Percentiles rank a stretch among this genome's conserved stretches.
phyloP scores from a whole-genome alignment of 2,113 vertebrate genomes.

The Willisornis vidua region DNA sequence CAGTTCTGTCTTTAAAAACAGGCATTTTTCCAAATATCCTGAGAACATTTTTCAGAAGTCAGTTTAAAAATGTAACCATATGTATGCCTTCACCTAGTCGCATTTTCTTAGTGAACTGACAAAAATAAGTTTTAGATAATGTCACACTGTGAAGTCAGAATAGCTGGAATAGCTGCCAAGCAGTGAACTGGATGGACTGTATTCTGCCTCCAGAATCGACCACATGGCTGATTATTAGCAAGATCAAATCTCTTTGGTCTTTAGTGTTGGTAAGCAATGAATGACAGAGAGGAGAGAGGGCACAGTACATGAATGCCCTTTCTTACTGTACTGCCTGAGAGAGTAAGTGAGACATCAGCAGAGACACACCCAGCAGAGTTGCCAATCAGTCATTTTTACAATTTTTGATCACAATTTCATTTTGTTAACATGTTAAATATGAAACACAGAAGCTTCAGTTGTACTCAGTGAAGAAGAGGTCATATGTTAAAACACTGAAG shows the following conservation, averaged over 20 bases:
- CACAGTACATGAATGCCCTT: neutral
- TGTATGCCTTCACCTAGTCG: constrained; percentile 27
- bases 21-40: constrained; percentile 28
- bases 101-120: constrained; percentile 30
- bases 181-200: neutral
- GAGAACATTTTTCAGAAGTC: constrained; percentile 25
- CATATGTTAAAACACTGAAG: neutral
- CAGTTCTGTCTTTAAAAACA: constrained; percentile 1
- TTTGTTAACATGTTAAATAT: neutral
- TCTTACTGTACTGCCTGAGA: neutral
- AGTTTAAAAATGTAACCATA: constrained; percentile 32
- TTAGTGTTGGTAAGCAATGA: neutral
- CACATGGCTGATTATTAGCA: neutral
- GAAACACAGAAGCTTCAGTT: neutral
- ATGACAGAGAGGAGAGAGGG: neutral
- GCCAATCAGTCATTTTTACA: neutral
- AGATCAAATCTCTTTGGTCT: neutral
- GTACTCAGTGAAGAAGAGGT: neutral
- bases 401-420: neutral
- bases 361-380: neutral
- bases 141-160: neutral
- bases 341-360: neutral
- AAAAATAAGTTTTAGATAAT: constrained; percentile 39
- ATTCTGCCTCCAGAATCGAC: constrained; percentile 9
- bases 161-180: neutral